Conservation (phyloP, 37 sponge, comb jelly and placozoan genomes). For the Mnemiopsis leidyi region DNA sequence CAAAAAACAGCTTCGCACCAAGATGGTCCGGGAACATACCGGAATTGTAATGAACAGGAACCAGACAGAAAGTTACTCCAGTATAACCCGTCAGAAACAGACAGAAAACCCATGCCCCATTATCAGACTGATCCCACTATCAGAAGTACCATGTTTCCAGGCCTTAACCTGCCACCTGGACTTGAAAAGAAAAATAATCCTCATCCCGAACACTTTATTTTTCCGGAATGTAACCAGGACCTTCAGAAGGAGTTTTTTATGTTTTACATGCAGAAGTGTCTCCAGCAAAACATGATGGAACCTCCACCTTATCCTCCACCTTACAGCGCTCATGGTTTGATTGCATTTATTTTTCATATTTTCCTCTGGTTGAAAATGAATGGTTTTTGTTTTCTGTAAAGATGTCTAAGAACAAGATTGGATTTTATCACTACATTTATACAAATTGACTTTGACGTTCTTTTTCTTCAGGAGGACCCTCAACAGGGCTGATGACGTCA, state of each 20-base stretch:
- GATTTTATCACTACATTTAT: too few species aligned
- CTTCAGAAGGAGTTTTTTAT: constrained; percentile 60
- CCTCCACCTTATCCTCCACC: constrained; percentile 61
- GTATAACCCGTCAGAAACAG: background rate
- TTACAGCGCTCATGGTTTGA: constrained; percentile 8
- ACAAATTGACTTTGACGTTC: too few species aligned
- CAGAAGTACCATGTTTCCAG: background rate
- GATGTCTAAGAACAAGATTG: too few species aligned
- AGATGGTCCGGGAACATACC: background rate
- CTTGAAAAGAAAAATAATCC: background rate
- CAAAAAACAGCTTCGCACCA: background rate
- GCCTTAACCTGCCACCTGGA: background rate
- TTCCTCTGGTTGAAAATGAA: too few species aligned
- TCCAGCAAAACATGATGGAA: background rate
- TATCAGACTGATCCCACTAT: background rate
- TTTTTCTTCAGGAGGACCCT: background rate
- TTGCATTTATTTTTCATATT: too few species aligned
- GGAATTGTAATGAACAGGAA: too few species aligned
- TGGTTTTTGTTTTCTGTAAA: too few species aligned
- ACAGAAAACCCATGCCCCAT: background rate
- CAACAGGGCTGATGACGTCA: background rate
- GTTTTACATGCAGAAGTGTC: constrained; percentile 65
- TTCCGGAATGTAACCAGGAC: constrained; percentile 30
- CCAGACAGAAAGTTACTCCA: background rate
- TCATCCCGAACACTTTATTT: constrained; percentile 38